Evolutionary conservation across 35 echinoderm and acorn worm genomes (phyloP).

Genomic region (Heliocidaris erythrogramma): DNA sequence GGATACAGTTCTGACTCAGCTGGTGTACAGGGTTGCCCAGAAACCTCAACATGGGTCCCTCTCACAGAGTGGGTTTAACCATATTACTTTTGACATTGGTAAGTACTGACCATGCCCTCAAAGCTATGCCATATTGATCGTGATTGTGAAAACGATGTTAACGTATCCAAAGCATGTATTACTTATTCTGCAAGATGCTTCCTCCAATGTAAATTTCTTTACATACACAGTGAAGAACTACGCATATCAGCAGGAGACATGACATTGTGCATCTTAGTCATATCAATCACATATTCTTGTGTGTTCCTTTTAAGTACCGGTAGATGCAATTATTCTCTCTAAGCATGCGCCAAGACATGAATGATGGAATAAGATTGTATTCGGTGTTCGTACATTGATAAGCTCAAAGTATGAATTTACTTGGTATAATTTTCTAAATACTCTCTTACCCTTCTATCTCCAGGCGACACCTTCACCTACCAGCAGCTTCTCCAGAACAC

Average conservation of each 20-base stretch:
- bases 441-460: not conserved
- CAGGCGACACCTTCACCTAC: slow-evolving; percentile 77
- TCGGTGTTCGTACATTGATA: too few relatives aligned
- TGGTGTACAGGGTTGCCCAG: slow-evolving; percentile 69
- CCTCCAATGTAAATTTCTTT: not conserved
- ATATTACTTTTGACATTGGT: slow-evolving; percentile 57
- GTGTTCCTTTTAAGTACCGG: too few relatives aligned
- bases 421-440: not conserved
- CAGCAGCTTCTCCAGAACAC: slow-evolving; percentile 62
- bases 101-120: not conserved
- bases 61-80: slow-evolving; percentile 58
- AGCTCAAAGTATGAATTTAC: not conserved
- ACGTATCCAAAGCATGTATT: not conserved
- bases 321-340: too few relatives aligned
- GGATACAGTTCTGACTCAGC: slow-evolving; percentile 65
- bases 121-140: too few relatives aligned
- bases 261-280: too few relatives aligned
- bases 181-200: not conserved
- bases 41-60: slow-evolving; percentile 67
- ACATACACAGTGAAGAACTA: too few relatives aligned
- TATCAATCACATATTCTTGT: too few relatives aligned
- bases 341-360: too few relatives aligned
- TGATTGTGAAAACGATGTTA: too few relatives aligned
- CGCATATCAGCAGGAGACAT: too few relatives aligned
- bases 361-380: too few relatives aligned